Evolutionary conservation across 2,113 vertebrate species (phyloP).

Genomic region (Pycnonotus jocosus): DNA sequence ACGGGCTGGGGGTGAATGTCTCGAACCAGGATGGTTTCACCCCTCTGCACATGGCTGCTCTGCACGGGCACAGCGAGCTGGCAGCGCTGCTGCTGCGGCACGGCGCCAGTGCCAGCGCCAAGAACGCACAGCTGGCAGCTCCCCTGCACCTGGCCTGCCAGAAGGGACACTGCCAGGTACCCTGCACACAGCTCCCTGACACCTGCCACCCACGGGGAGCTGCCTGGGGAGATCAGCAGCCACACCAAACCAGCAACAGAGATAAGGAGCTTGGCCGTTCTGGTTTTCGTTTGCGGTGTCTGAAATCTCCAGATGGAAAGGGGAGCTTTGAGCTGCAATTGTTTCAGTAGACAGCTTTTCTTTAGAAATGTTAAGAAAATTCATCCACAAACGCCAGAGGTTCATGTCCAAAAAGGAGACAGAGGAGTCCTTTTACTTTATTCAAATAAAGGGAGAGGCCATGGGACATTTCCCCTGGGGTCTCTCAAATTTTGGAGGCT

Average conservation of each 20-base stretch:
- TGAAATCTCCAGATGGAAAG: background rate
- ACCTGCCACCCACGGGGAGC: background rate
- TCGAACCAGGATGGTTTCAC: constrained; percentile 78
- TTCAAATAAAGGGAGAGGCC: no score
- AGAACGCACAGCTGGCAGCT: constrained; percentile 72
- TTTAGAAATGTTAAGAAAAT: background rate
- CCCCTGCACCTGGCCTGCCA: constrained; percentile 92
- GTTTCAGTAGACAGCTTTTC: background rate
- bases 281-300: background rate
- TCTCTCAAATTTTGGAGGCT: no score
- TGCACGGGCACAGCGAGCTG: constrained; percentile 79
- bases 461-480: no score
- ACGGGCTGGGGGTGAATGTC: constrained; percentile 81
- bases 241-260: no score
- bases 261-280: background rate
- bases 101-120: constrained; percentile 77
- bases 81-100: constrained; percentile 77
- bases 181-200: background rate
- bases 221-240: background rate
- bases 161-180: constrained; percentile 84
- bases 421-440: no score
- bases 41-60: constrained; percentile 83
- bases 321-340: background rate
- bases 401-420: no score
- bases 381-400: no score